Conservation (phyloP, 2,113 vertebrate species). For the Siniperca chuatsi region DNA sequence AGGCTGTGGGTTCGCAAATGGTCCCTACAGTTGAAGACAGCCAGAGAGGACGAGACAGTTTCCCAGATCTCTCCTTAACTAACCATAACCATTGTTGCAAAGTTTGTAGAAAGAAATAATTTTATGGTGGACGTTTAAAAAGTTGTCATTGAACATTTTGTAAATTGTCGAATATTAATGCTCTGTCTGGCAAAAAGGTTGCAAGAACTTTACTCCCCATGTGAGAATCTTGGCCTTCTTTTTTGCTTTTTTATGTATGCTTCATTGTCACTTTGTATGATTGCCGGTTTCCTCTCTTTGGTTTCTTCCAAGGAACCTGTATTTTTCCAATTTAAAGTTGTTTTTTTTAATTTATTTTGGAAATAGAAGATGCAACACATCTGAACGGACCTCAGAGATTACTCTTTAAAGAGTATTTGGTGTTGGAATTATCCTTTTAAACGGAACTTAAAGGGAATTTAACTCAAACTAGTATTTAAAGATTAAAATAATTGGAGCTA, state of each 20-base stretch:
- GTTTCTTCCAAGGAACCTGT: neutral
- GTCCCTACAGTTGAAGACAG: too few relatives aligned
- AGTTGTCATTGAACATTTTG: too few relatives aligned
- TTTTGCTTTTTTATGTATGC: neutral
- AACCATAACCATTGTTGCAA: too few relatives aligned
- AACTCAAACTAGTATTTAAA: constrained; percentile 23
- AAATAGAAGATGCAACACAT: neutral
- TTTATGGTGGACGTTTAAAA: too few relatives aligned
- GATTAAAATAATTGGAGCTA: constrained; percentile 4
- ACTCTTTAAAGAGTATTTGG: neutral
- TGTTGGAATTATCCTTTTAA: neutral
- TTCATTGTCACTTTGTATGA: neutral
- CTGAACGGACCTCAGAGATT: neutral
- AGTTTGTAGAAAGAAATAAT: too few relatives aligned
- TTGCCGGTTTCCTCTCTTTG: neutral
- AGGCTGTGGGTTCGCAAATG: too few relatives aligned
- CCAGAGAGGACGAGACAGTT: too few relatives aligned
- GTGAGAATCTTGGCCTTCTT: neutral
- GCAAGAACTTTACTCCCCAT: neutral
- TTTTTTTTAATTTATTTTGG: too few relatives aligned
- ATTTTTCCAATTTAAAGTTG: neutral
- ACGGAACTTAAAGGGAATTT: neutral
- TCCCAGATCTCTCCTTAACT: too few relatives aligned
- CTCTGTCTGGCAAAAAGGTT: neutral
- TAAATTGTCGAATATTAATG: too few relatives aligned